phyloP scores from a whole-genome alignment of 2,888 invertebrate species.

The Chamaedrilus cognettii region DNA sequence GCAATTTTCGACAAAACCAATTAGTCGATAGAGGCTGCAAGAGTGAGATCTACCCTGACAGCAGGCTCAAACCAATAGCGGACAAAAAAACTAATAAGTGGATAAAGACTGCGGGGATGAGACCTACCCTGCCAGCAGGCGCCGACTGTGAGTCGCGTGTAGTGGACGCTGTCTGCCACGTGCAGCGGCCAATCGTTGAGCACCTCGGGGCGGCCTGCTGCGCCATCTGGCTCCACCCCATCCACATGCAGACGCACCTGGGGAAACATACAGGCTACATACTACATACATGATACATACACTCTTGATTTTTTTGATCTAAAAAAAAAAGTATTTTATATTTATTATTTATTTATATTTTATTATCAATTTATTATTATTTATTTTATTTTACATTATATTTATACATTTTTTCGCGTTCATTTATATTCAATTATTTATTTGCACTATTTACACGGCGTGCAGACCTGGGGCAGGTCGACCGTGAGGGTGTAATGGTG shows the following conservation, averaged over 20 bases:
- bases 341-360: background rate
- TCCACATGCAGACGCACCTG: slow-evolving; percentile 74
- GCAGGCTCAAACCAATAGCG: slow-evolving; percentile 63
- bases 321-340: background rate
- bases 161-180: slow-evolving; percentile 71
- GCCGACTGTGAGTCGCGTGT: slow-evolving; percentile 88
- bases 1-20: background rate
- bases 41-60: slow-evolving; percentile 74
- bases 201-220: slow-evolving; percentile 84
- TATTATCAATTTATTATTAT: background rate
- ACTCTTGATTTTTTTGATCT: background rate
- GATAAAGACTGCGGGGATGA: background rate
- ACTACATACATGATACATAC: background rate
- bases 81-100: background rate
- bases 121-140: slow-evolving; percentile 90
- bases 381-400: too few species aligned
- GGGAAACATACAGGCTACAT: background rate
- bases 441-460: background rate
- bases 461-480: background rate
- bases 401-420: background rate
- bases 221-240: slow-evolving; percentile 72
- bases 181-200: slow-evolving; percentile 99
- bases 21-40: background rate
- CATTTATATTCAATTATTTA: background rate
- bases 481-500: background rate